Evolutionary conservation across 2,113 vertebrate species (phyloP), one percentile per base, ranked within the genome.

Genomic region (Corythaixoides concolor): DNA sequence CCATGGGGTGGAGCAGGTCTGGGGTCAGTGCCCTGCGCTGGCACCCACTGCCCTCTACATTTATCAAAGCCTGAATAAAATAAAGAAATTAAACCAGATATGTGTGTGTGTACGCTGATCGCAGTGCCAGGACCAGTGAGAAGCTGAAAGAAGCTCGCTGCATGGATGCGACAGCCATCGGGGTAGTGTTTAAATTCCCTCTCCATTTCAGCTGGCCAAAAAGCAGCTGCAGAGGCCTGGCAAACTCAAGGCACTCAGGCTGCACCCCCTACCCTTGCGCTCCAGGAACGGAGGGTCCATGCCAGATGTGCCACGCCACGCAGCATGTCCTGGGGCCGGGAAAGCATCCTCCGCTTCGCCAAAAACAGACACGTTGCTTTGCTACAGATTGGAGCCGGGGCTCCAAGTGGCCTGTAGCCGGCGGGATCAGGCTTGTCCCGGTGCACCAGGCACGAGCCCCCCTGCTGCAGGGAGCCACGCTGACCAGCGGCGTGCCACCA

Each of bases 341-440:
- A 59, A 67, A 79, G 35, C 60, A 15, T 32, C 30, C 39, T n/a
- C 47, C 47, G n/a, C 73, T 59, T 41, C 6, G 1, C 78, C 81
- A 33, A 50, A 75, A 77, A 43, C 45, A 69, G 21, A 10, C 37
- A 27, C 1, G 0, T n/a, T 0, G 0, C 33, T 80, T 52, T 0
- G 0, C 35, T 37, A 20, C 24, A 11, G 28, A 20, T 18, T 0
- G 4, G 7, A 81, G 47, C 17, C 2, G 1, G 19, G 35, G n/a
- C 47, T 47, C 39, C 43, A 23, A 52, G 41, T 0, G 2, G 26
- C 33, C 66, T 0, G 1, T 32, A 6, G 5, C 7, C 1, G 2
- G 26, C 0, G 7, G 37, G 26, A 56, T 18, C 1, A 0, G 33
- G 70, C 32, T 70, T 0, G 0, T 47, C 62, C 39, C 62, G 1